Base-by-base conservation (phyloP, 2,113 vertebrate species). In the Catharus bicknelli region DNA sequence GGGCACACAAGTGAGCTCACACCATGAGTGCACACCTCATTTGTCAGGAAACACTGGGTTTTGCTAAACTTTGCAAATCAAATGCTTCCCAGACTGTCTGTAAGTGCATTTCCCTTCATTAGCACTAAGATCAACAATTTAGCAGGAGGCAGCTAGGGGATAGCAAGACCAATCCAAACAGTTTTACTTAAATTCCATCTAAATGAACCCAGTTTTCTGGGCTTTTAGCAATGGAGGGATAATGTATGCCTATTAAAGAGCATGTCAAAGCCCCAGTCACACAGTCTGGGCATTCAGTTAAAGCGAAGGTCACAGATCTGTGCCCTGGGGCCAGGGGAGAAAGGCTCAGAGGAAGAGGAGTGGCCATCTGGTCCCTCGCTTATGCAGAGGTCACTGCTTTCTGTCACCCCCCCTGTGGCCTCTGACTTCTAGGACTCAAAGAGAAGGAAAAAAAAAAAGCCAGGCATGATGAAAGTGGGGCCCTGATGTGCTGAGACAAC, bases 361-460 rank as follows among this genome's bases (percentile, higher is more conserved):
- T 97, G 97, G 97, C 97, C 98, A 98, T 98, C 98, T 98, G 98
- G 98, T 97, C 96, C 92, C 66, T 96, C 95, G 81, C 98, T 98
- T 98, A 97, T 95, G 97, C 97, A 97, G 98, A 98, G 98, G 98
- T 99, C 98, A 98, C 96, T 87, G 92, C 97, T 98, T 97, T 96
- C 98, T 98, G 97, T 96, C 97, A 96, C 76, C 95, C 97, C 94
- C 40, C 61, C 94, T 57, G 91, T 96, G 96, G 98, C 98, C 98
- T 98, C 92, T 98, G 98, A 98, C 98, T 98, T 96, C 93, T 83
- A 89, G 97, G 97, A 97, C 98, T 98, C 97, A 95, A 97, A 98
- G 96, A 90, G 95, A 95, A 81, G 34, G 32, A 10, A 25, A 42
- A 48, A 68, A 62, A 84, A 74, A 90, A 84, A 81, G 77, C 73